A percentile compares a stretch with the other conserved stretches of the same genome.
phyloP scores from a whole-genome alignment of 1,140 invertebrate genomes.

The Drosophila burlai region DNA sequence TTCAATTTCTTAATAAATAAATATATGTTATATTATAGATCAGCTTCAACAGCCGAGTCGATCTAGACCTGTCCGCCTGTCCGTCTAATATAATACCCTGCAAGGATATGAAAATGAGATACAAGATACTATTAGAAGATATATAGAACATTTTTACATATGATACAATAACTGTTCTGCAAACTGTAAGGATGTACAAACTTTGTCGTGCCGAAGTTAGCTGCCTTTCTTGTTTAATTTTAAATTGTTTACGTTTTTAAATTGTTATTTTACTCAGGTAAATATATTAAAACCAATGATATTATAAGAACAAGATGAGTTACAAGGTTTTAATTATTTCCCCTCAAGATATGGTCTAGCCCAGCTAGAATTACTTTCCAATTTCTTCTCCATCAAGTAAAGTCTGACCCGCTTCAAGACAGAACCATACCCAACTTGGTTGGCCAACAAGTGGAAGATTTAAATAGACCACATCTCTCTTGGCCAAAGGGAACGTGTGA shows the following conservation, averaged over 20 bases:
- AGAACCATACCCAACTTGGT: background rate
- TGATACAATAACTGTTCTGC: no score
- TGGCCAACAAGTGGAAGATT: constrained; percentile 45
- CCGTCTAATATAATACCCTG: no score
- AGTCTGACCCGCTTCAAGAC: background rate
- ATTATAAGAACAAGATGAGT: background rate
- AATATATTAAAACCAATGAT: background rate
- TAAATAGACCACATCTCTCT: constrained; percentile 30
- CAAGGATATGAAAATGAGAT: no score
- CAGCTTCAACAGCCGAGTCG: no score
- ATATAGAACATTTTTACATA: no score
- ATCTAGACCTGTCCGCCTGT: no score
- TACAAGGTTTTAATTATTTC: background rate
- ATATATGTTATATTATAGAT: no score
- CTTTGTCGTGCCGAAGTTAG: no score
- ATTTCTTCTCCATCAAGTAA: background rate
- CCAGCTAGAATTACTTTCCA: background rate
- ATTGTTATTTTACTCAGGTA: background rate
- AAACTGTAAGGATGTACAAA: no score
- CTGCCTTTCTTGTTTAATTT: background rate
- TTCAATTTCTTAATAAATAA: no score
- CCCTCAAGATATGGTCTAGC: background rate
- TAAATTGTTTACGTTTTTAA: background rate
- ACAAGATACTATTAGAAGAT: no score
- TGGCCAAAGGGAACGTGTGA: constrained; percentile 10